Base-by-base conservation (phyloP, 2,888 invertebrate genomes). In the Nudaria mundana region DNA sequence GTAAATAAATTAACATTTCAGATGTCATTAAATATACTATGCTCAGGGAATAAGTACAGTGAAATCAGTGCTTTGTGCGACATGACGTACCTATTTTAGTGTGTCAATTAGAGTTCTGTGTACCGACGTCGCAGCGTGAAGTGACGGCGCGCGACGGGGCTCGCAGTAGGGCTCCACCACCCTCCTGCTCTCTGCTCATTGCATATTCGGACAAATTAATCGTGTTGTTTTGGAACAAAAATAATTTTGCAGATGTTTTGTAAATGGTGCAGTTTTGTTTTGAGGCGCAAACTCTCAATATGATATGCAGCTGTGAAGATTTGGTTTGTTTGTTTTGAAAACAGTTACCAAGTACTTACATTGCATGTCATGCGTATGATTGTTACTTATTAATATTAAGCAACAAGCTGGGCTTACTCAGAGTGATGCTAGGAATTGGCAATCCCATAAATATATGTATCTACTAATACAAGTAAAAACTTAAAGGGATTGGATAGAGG, bases 31-130 rank as follows among this genome's bases (percentile, higher is more conserved):
- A 53, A 50, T 47, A 40, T 40, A 26, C 38, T 41, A 56, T 51
- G 51, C 57, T 63, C 65, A 64, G 64, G 60, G 59, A 63, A 71
- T 61, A 60, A 63, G n/a, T 51, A 56, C 43, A 42, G 40, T 45
- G 49, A 57, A 70, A 65, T 63, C 62, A 63, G 57, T 52, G 62
- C 59, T 75, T 76, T 73, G 66, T 78, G 64, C 61, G 52, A 63
- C 59, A 66, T 76, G 75, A 77, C 74, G 75, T 76, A 77, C 74
- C 75, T 76, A 78, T 79, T 81, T 81, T 82, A 84, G 83, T 84
- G 84, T 86, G 81, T 85, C 86, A 86, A 87, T 88, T 87, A 86
- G 85, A 85, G 81, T 75, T 78, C 71, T 85, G 85, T 83, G 75
- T 84, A 68, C 75, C 70, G 76, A 75, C 73, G 71, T 50, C 86